Conservation (phyloP, 2,113 vertebrate species). For the Mustela lutreola region DNA sequence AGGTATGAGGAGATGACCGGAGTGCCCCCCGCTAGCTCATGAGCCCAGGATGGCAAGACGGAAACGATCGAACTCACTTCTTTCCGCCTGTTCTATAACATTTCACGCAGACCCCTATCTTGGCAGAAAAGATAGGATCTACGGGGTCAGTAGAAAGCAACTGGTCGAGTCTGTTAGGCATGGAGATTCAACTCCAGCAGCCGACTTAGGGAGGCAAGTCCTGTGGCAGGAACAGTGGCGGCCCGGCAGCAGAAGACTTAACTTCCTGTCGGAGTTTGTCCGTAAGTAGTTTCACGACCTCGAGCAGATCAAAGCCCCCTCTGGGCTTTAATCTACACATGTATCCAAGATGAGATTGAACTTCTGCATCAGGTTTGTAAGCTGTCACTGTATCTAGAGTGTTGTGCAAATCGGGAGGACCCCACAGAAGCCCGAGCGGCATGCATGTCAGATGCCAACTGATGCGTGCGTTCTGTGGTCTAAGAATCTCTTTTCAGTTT, state of each 20-base stretch:
- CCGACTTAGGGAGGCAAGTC: neutral
- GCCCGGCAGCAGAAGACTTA: neutral
- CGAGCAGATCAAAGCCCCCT: neutral
- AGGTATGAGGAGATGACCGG: too few relatives aligned
- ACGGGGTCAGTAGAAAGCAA: neutral
- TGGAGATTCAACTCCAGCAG: neutral
- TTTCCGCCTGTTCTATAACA: neutral
- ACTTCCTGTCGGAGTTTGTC: neutral
- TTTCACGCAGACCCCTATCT: neutral
- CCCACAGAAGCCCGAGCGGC: neutral
- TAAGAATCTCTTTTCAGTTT: neutral
- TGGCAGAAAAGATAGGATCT: neutral
- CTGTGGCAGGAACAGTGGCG: accelerated
- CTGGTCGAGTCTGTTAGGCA: neutral
- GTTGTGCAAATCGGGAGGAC: too few relatives aligned
- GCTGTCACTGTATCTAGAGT: neutral
- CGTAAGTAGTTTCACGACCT: neutral
- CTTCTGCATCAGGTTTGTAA: neutral
- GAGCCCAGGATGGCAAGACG: neutral
- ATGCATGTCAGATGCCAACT: neutral
- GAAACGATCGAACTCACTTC: neutral
- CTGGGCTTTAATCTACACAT: neutral
- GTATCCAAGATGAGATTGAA: neutral
- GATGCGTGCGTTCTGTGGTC: neutral
- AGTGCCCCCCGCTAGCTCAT: neutral